These are phyloP conservation scores for Antennarius maculatus DNA, from an alignment of 2,797 vertebrate genomes.

Conservation along the genomic window DNA sequence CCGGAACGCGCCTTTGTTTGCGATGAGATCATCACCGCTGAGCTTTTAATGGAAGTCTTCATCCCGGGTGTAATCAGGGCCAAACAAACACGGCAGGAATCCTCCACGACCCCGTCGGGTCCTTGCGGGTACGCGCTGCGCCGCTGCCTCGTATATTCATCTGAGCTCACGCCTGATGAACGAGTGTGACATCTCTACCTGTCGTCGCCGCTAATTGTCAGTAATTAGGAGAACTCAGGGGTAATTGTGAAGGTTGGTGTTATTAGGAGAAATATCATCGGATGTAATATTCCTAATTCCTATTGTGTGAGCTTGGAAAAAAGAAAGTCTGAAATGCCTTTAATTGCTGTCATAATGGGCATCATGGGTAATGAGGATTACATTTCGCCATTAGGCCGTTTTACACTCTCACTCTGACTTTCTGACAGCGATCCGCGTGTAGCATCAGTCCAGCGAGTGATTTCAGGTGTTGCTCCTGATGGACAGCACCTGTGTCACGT, in stretches of 20 bases:
- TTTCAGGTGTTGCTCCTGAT: too few species aligned
- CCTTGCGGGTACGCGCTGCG: constrained; percentile 61
- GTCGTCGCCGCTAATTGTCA: constrained; percentile 65
- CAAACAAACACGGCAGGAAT: constrained; percentile 73
- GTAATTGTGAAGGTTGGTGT: constrained; percentile 66
- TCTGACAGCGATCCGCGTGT: too few species aligned
- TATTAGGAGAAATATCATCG: constrained; percentile 59
- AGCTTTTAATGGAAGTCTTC: constrained; percentile 75
- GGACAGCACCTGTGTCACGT: too few species aligned
- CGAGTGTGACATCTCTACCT: constrained; percentile 67
- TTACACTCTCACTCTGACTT: not conserved
- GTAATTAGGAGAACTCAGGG: constrained; percentile 70
- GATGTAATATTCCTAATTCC: constrained; percentile 52
- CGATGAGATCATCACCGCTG: constrained; percentile 74
- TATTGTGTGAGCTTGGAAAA: constrained; percentile 48
- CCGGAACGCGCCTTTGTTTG: constrained; percentile 66
- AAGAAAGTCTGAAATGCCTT: constrained; percentile 32
- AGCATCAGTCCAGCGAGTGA: too few species aligned
- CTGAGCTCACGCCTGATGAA: constrained; percentile 71
- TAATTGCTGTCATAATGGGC: constrained; percentile 58
- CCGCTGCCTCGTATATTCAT: constrained; percentile 65
- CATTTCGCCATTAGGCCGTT: constrained; percentile 24
- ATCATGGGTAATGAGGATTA: constrained; percentile 44
- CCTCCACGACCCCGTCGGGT: constrained; percentile 72
- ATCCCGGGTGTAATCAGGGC: constrained; percentile 78